A percentile compares a stretch with the other conserved stretches of the same genome.
phyloP scores from a whole-genome alignment of 2,888 invertebrate genomes.

The Pyrrhosoma nymphula region DNA sequence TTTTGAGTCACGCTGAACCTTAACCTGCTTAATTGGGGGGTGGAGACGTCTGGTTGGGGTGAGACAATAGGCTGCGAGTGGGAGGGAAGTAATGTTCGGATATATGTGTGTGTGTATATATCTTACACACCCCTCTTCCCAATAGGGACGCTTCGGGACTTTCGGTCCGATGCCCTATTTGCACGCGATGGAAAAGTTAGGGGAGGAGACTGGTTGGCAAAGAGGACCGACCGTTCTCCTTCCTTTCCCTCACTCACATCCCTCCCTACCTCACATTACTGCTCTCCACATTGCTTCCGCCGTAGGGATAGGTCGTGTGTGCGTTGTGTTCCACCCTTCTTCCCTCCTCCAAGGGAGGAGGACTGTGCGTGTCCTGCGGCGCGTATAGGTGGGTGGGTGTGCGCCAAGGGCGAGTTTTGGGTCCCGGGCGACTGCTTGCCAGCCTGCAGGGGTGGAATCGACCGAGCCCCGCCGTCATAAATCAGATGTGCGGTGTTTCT shows the following conservation, averaged over 20 bases:
- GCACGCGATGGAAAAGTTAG: constrained; percentile 29
- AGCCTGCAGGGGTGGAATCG: background rate
- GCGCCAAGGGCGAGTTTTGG: background rate
- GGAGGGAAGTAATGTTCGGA: background rate
- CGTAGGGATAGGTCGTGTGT: constrained; percentile 60
- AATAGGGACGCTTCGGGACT: background rate
- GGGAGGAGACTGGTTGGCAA: background rate
- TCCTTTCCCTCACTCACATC: background rate
- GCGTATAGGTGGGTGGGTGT: background rate
- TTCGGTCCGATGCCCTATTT: constrained; percentile 17
- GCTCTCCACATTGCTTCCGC: constrained; percentile 27
- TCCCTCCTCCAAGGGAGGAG: background rate
- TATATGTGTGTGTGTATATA: background rate
- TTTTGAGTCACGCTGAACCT: too few relatives aligned
- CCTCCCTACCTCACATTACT: constrained; percentile 14
- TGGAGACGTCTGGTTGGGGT: background rate
- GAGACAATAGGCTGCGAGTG: background rate
- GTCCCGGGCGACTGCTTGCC: background rate
- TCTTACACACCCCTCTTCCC: background rate
- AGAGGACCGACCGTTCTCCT: background rate
- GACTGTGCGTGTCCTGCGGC: background rate
- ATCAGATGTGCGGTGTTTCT: background rate
- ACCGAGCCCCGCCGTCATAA: background rate
- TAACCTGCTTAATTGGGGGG: constrained; percentile 17
- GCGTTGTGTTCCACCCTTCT: background rate